Evolutionary conservation across 2,888 invertebrate species (phyloP).

Genomic region (Itoplectis maculator): DNA sequence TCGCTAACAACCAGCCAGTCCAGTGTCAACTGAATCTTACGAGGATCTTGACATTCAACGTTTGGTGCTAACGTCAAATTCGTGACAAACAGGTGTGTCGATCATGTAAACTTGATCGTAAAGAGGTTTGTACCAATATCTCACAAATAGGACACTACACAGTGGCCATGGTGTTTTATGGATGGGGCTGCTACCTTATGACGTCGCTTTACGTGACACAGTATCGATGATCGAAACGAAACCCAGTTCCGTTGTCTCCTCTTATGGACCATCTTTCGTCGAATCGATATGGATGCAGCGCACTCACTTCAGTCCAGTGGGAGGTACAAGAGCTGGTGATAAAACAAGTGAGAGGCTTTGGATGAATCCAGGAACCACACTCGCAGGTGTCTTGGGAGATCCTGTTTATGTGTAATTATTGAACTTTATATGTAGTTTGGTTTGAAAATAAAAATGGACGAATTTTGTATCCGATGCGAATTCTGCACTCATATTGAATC

Average conservation of each 20-base stretch:
- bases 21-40: background rate
- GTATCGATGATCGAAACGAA: slow-evolving; percentile 26
- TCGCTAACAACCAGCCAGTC: background rate
- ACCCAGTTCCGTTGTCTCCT: background rate
- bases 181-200: background rate
- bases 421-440: too few relatives aligned
- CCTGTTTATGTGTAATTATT: background rate
- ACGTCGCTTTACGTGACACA: background rate
- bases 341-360: background rate
- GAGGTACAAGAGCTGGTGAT: background rate
- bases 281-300: background rate
- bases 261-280: background rate
- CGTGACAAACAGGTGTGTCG: background rate
- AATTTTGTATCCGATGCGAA: too few relatives aligned
- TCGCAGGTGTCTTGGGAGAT: too few relatives aligned
- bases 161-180: background rate
- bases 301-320: background rate
- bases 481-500: slow-evolving; percentile 37
- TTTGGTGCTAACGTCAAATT: background rate
- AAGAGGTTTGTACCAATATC: background rate
- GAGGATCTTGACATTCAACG: background rate
- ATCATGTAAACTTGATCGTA: background rate
- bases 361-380: background rate
- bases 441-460: too few relatives aligned
- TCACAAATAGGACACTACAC: background rate